Evolutionary conservation across 1,140 invertebrate genomes (phyloP), one percentile per base, ranked within the genome.

Genomic region (Parasteatoda tepidariorum): DNA sequence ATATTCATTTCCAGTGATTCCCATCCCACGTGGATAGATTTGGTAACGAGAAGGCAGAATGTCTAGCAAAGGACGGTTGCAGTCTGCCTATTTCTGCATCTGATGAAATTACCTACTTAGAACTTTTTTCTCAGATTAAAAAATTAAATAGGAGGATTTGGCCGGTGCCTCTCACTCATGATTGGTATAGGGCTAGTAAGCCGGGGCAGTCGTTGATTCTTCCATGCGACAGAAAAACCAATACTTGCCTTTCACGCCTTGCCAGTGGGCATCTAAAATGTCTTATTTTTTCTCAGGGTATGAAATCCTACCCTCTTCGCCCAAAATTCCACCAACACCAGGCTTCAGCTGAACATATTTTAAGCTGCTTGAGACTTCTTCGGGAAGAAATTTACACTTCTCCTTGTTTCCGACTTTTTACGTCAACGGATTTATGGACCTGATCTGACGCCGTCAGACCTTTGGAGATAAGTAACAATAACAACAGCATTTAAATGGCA

Each of bases 251-350:
- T 15, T 57, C 55, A 57, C n/a, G 55, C 5, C 5, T 57, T 57
- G 55, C 55, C 55, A 57, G 55, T n/a, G 55, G 55, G 22, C 55
- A 57, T n/a, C 4, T 57, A 3, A 57, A 57, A 57, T 57, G 55
- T n/a, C 55, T n/a, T 57, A 24, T 6, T 13, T 41, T 41, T 41
- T 6, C 5, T 41, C 38, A 41, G 22, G 18, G 22, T 57, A 57
- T 57, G n/a, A 57, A 57, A 57, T 57, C 55, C 55, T 57, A 57
- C 55, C 55, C 55, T 57, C 55, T 57, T 57, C n/a, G 55, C 55
- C 18, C 6, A 57, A 57, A 57, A 57, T 41, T 5, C 38, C 38
- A 41, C 13, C 38, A 41, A 41, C 38, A 41, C 13, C 38, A 5
- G 38, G 38, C 38, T 41, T 41, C 38, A 41, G 5, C 5, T 41